These are phyloP conservation scores for Albula goreensis DNA, from an alignment of 2,113 vertebrate genomes.

Conservation along the genomic window DNA sequence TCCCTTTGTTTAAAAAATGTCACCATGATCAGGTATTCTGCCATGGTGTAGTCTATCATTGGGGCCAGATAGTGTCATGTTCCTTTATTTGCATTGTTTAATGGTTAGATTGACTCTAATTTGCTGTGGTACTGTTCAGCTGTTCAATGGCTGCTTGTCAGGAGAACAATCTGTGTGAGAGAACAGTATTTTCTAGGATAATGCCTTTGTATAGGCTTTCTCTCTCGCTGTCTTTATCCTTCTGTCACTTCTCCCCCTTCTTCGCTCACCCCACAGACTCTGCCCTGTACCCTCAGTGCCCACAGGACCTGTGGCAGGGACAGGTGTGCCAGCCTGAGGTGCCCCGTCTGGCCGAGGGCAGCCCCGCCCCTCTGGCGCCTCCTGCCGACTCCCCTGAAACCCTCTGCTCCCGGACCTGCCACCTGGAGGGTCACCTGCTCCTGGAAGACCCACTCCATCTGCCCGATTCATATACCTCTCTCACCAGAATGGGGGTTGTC, in stretches of 20 bases:
- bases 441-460: slow-evolving; percentile 25
- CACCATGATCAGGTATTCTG: too few species aligned
- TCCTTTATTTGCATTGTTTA: too few species aligned
- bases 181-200: too few species aligned
- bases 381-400: slow-evolving; percentile 74
- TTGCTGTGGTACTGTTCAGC: too few species aligned
- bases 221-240: neutral
- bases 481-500: slow-evolving; percentile 64
- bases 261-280: slow-evolving; percentile 51
- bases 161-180: too few species aligned
- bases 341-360: slow-evolving; percentile 65
- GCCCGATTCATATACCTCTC: slow-evolving; percentile 54
- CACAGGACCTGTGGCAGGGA: slow-evolving; percentile 68
- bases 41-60: too few species aligned
- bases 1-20: too few species aligned
- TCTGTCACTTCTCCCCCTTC: neutral
- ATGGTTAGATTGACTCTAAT: too few species aligned
- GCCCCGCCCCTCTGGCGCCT: slow-evolving; percentile 67
- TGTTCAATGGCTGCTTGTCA: too few species aligned
- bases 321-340: slow-evolving; percentile 69
- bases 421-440: slow-evolving; percentile 72
- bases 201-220: neutral
- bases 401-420: slow-evolving; percentile 79
- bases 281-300: slow-evolving; percentile 49
- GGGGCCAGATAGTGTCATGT: too few species aligned